These are phyloP conservation scores for Basileuterus tristriatus DNA, from an alignment of 2,797 vertebrate genomes.

Conservation along the genomic window DNA sequence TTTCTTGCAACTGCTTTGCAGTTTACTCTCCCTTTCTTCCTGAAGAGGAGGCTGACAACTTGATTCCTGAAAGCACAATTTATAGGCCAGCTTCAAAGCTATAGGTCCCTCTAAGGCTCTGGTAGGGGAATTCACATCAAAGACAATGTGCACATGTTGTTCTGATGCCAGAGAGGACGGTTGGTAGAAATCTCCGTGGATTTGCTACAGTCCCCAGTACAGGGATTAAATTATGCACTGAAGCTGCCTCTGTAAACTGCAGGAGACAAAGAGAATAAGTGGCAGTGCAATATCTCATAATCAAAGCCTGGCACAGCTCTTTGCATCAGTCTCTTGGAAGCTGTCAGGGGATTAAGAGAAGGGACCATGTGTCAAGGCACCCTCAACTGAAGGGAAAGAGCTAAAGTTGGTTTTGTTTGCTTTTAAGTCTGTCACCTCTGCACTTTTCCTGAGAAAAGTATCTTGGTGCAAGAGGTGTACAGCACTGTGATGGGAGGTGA, in stretches of 20 bases:
- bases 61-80: conserved; percentile 78
- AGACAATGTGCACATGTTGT: conserved; percentile 63
- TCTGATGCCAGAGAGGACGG: conserved; percentile 71
- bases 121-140: conserved; percentile 80
- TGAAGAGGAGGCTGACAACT: conserved; percentile 73
- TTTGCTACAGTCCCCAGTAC: conserved; percentile 66
- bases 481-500: not conserved
- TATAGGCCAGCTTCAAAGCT: conserved; percentile 81
- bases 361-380: not conserved
- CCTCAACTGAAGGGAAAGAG: not conserved
- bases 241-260: conserved; percentile 67
- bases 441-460: not conserved
- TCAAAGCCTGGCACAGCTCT: conserved; percentile 57
- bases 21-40: conserved; percentile 61
- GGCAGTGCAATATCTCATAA: conserved; percentile 48
- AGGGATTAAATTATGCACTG: conserved; percentile 72
- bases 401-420: not conserved
- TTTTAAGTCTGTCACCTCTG: conserved; percentile 1
- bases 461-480: not conserved
- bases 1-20: conserved; percentile 62
- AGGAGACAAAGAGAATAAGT: conserved; percentile 68
- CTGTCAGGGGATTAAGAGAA: conserved; percentile 39
- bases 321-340: conserved; percentile 33
- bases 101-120: conserved; percentile 72
- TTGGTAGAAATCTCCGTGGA: conserved; percentile 66